Conservation (phyloP, 2,888 invertebrate genomes). For the Mesorhabditis sp. region DNA sequence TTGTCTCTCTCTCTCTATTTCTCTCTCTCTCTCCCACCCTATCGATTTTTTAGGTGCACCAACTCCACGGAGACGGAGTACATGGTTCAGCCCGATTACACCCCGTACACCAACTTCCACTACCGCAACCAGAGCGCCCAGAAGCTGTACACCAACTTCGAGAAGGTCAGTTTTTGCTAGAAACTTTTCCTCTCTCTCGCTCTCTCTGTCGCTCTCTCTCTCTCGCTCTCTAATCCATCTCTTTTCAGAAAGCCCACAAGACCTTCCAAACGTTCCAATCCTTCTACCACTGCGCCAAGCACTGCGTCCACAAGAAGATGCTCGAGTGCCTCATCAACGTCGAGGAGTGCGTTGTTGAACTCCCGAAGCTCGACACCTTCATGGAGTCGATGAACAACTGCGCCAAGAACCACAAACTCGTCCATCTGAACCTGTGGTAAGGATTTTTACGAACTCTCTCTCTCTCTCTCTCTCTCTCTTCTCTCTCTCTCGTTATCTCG, state of each 20-base stretch:
- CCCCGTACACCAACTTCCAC: background rate
- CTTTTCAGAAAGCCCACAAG: slow-evolving; percentile 1
- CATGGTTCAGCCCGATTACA: background rate
- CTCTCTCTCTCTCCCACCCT: too few species aligned
- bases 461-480: too few species aligned
- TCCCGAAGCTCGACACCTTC: background rate
- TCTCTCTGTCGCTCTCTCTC: background rate
- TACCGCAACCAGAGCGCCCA: background rate
- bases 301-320: slow-evolving; percentile 3
- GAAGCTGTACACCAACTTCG: background rate
- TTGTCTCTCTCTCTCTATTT: too few species aligned
- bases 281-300: slow-evolving; percentile 2
- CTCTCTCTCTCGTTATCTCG: too few species aligned
- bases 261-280: background rate
- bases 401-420: background rate
- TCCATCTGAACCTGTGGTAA: background rate
- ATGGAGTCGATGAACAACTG: background rate
- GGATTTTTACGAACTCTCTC: too few species aligned
- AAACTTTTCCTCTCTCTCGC: background rate
- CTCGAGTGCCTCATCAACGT: background rate
- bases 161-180: background rate
- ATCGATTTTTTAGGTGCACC: background rate
- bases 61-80: background rate
- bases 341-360: background rate
- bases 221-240: background rate